Evolutionary conservation across 2,113 vertebrate genomes (phyloP).

Genomic region (Probosciger aterrimus): DNA sequence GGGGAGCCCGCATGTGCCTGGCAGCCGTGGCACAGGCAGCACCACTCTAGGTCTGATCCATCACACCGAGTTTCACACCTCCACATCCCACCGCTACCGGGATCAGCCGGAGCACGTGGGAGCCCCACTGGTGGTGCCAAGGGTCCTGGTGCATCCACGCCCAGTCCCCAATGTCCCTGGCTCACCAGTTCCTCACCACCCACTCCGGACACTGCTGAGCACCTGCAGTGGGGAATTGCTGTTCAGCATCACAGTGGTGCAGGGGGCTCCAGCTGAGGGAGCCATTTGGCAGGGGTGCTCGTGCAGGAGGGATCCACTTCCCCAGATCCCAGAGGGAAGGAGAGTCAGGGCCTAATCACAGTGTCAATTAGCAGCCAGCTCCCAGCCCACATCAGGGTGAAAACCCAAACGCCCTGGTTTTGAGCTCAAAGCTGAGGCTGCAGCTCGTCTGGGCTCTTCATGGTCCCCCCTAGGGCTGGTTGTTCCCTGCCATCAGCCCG

Average conservation of each 20-base stretch:
- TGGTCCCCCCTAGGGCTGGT: background rate
- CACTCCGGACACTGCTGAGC: accelerated
- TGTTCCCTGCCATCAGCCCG: background rate
- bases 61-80: accelerated
- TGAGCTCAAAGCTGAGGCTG: background rate
- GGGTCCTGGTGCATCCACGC: accelerated
- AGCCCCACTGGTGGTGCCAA: accelerated
- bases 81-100: accelerated
- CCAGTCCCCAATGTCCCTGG: accelerated
- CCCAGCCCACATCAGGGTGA: background rate
- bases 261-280: accelerated
- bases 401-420: background rate
- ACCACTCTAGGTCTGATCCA: accelerated
- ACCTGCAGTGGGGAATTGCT: background rate
- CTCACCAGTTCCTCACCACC: background rate
- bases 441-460: background rate
- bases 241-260: accelerated
- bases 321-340: background rate
- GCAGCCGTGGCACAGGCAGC: accelerated
- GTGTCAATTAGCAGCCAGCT: accelerated
- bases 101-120: accelerated
- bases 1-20: accelerated
- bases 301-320: background rate
- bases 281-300: accelerated
- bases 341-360: accelerated